phyloP scores from a whole-genome alignment of 2,797 vertebrate genomes.

The Gymnopithys bicolor region DNA sequence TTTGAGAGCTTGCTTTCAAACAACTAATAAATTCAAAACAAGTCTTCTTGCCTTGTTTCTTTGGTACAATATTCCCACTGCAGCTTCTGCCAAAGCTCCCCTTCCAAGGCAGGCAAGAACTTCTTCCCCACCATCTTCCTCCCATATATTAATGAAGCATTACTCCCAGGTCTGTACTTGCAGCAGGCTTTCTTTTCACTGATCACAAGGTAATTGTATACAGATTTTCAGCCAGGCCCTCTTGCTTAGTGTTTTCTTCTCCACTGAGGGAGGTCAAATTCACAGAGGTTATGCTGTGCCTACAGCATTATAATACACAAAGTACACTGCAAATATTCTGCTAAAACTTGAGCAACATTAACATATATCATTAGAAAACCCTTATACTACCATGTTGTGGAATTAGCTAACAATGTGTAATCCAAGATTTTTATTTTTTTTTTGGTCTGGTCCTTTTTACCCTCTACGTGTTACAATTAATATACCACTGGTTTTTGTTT shows the following conservation, averaged over 20 bases:
- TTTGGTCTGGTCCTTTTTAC: conserved; percentile 41
- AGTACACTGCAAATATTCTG: background rate
- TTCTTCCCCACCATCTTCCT: background rate
- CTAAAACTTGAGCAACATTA: background rate
- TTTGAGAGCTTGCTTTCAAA: conserved; percentile 29
- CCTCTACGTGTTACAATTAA: conserved; percentile 73
- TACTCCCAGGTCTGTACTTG: background rate
- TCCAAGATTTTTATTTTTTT: background rate
- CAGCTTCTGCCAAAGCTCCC: background rate
- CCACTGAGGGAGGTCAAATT: background rate
- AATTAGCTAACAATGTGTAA: conserved; percentile 51
- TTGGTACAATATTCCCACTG: background rate
- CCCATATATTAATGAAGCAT: background rate
- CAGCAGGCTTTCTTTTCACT: background rate
- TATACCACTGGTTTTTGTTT: conserved; percentile 66
- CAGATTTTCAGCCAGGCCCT: background rate
- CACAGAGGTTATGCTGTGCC: background rate
- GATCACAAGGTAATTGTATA: background rate
- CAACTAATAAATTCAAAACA: conserved; percentile 25
- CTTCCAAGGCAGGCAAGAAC: conserved; percentile 3
- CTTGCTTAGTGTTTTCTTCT: background rate
- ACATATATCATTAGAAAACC: background rate
- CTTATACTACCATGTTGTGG: background rate
- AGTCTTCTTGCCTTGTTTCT: conserved; percentile 4
- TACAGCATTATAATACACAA: background rate